These are phyloP conservation scores for Eupithecia insigniata DNA, from an alignment of 2,888 invertebrate genomes.

Conservation along the genomic window DNA sequence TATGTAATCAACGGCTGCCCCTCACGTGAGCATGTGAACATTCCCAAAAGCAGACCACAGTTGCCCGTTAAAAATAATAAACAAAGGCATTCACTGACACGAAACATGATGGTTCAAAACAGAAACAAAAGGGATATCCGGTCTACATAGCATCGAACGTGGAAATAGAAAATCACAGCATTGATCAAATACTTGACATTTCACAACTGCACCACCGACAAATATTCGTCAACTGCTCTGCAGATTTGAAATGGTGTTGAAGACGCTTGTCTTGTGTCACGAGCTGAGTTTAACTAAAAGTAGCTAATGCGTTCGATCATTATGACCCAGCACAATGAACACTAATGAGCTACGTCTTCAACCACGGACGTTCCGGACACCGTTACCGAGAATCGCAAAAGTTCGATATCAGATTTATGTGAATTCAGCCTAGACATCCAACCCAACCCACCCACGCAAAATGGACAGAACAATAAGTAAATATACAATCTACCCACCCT, in stretches of 20 bases:
- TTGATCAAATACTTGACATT: slow-evolving; percentile 17
- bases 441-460: slow-evolving; percentile 20
- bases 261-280: not conserved
- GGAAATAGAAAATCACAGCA: slow-evolving; percentile 50
- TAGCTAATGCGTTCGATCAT: slow-evolving; percentile 37
- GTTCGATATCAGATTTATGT: slow-evolving; percentile 22
- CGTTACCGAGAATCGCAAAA: slow-evolving; percentile 8
- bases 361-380: slow-evolving; percentile 26
- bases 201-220: not conserved
- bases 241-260: not conserved
- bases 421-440: slow-evolving; percentile 23
- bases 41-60: slow-evolving; percentile 56
- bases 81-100: slow-evolving; percentile 69
- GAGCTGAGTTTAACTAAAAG: not conserved
- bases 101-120: slow-evolving; percentile 66
- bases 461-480: slow-evolving; percentile 36
- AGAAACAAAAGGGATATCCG: slow-evolving; percentile 75
- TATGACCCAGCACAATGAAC: slow-evolving; percentile 27
- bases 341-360: slow-evolving; percentile 35
- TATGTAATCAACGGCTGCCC: slow-evolving; percentile 62
- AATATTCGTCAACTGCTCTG: not conserved
- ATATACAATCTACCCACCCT: slow-evolving; percentile 38
- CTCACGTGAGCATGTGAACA: slow-evolving; percentile 59
- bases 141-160: slow-evolving; percentile 54
- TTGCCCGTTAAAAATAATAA: slow-evolving; percentile 69